Evolutionary conservation across 2,113 vertebrate species (phyloP), one percentile per base, ranked within the genome.

Genomic region (Clarias macrocephalus): DNA sequence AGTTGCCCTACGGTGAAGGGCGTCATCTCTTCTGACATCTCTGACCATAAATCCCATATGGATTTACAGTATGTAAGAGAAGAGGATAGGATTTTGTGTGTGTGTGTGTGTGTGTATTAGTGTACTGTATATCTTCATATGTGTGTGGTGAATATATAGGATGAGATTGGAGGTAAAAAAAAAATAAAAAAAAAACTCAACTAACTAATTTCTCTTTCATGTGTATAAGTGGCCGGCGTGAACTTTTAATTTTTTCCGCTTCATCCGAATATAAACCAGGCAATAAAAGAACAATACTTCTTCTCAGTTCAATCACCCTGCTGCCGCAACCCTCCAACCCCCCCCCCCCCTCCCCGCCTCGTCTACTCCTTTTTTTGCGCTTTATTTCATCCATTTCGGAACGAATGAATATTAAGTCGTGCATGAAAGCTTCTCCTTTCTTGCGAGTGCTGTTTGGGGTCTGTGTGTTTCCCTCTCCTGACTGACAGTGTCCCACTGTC

Each of bases 21-120:
- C 80, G 72, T 89, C 89, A 88, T 87, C 88, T 90, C 86, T 88
- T 72, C 90, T 93, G 92, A 94, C 94, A 94, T 87, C 92, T 89
- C 83, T 57, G 76, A 79, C 66, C 77, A 56, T 88, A 85, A 88
- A 88, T 88, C 85, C 83, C 18, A 28, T n/a, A 23, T 21, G 56
- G 52, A 68, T 88, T 85, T 66, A n/a, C n/a, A n/a, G n/a, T n/a
- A 81, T 84, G 59, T 28, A 65, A 75, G 60, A 72, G n/a, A 79
- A 79, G 79, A 79, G 62, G 2, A 57, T 72, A 48, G 62, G 33
- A 62, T 72, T 79, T 62, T 77, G 80, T 70, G 48, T 80, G 62
- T 54, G 70, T 15, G 18, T 33, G 33, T 33, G 52, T 13, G 72
- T 75, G 72, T 75, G 33, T 73, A 18, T 85, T 2, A 42, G 21